These are phyloP conservation scores for Oncorhynchus keta DNA, from an alignment of 2,113 vertebrate genomes.

Conservation along the genomic window DNA sequence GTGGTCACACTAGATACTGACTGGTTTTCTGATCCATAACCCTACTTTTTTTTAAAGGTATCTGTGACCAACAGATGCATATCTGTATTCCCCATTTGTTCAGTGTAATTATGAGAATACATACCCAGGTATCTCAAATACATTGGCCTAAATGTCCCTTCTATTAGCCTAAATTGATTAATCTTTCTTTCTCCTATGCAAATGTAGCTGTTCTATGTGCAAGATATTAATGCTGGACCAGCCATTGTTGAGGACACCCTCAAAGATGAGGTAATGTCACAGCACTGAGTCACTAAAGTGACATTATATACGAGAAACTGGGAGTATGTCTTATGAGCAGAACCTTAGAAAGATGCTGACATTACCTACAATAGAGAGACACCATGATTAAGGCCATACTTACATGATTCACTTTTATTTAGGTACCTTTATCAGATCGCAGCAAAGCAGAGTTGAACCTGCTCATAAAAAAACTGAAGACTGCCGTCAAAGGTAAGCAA, in stretches of 20 bases:
- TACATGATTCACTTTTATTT: too few relatives aligned
- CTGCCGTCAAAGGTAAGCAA: slow-evolving; percentile 76
- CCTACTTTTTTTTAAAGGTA: too few relatives aligned
- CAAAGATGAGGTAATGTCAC: slow-evolving; percentile 69
- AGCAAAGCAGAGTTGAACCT: slow-evolving; percentile 76
- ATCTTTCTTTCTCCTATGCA: not conserved
- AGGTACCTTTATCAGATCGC: slow-evolving; percentile 66
- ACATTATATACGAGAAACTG: not conserved
- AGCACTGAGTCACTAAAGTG: not conserved
- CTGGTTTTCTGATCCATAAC: too few relatives aligned
- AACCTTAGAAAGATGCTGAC: not conserved
- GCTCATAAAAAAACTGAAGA: slow-evolving; percentile 80
- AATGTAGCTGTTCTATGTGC: slow-evolving; percentile 78
- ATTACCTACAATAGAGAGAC: not conserved
- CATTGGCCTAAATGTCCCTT: too few relatives aligned
- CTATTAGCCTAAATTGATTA: too few relatives aligned
- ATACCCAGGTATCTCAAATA: not conserved
- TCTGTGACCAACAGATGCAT: too few relatives aligned
- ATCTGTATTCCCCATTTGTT: slow-evolving; percentile 14
- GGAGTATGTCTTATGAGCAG: not conserved
- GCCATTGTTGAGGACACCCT: slow-evolving; percentile 62
- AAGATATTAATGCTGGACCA: slow-evolving; percentile 86
- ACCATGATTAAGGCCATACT: not conserved
- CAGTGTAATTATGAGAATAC: not conserved
- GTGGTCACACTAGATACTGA: too few relatives aligned